Evolutionary conservation across 2,797 vertebrate species (phyloP).

Genomic region (Melanotaenia nigrans): DNA sequence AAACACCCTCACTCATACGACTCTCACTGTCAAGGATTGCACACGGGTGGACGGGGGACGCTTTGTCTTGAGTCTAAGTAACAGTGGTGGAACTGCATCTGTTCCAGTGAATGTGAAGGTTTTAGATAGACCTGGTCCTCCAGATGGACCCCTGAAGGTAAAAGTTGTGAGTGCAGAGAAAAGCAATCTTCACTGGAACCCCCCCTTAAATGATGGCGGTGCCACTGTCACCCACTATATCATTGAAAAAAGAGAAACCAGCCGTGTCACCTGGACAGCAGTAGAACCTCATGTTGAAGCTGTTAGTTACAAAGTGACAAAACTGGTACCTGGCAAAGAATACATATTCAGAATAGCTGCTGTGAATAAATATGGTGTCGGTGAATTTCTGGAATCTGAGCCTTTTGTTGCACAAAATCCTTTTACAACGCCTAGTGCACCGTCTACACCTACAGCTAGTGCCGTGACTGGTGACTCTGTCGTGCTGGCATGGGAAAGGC

Average conservation of each 20-base stretch:
- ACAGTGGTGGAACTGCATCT: conserved; percentile 92
- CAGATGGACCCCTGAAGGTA: conserved; percentile 88
- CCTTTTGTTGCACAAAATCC: conserved; percentile 92
- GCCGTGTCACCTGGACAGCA: conserved; percentile 92
- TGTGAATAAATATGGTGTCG: conserved; percentile 96
- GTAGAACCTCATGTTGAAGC: conserved; percentile 92
- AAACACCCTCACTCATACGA: conserved; percentile 91
- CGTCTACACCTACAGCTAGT: conserved; percentile 89
- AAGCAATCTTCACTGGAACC: conserved; percentile 91
- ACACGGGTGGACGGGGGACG: conserved; percentile 90
- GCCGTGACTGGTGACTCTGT: conserved; percentile 91
- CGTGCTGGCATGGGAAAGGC: conserved; percentile 93
- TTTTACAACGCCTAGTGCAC: conserved; percentile 91
- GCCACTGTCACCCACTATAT: conserved; percentile 94
- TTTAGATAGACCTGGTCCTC: conserved; percentile 93
- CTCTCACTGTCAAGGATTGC: conserved; percentile 83
- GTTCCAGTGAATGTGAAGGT: conserved; percentile 90
- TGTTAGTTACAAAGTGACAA: conserved; percentile 92
- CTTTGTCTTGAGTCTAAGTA: conserved; percentile 88
- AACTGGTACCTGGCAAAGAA: conserved; percentile 93
- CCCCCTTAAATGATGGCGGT: conserved; percentile 93
- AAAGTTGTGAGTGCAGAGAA: conserved; percentile 94
- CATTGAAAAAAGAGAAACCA: conserved; percentile 95
- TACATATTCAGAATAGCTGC: conserved; percentile 97
- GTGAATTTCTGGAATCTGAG: conserved; percentile 93